phyloP scores from a whole-genome alignment of 92 coral and sea anemone species.

The Actinernus sp. region DNA sequence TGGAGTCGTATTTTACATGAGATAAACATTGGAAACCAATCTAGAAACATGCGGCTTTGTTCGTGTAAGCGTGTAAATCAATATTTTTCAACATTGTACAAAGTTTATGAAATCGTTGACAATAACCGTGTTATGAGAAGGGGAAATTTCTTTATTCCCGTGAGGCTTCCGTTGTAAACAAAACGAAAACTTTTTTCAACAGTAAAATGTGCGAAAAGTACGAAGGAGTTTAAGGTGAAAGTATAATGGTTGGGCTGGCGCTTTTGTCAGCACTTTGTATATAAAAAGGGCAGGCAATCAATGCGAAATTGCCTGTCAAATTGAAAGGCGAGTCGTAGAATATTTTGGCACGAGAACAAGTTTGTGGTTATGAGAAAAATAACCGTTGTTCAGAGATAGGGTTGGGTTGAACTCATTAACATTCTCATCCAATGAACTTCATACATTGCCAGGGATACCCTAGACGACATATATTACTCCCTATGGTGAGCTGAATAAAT shows the following conservation, averaged over 20 bases:
- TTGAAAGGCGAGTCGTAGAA: background rate
- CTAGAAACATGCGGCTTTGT: too few relatives aligned
- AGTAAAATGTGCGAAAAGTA: too few relatives aligned
- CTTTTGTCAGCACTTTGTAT: too few relatives aligned
- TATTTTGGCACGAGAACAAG: background rate
- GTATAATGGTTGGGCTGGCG: too few relatives aligned
- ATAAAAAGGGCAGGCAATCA: constrained; percentile 1
- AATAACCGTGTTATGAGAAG: constrained; percentile 1
- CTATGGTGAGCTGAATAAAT: constrained; percentile 73
- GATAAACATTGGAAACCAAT: too few relatives aligned
- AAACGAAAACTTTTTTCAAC: background rate
- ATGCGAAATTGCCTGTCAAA: background rate
- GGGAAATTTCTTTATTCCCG: background rate
- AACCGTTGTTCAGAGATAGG: constrained; percentile 6
- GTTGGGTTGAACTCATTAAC: constrained; percentile 49
- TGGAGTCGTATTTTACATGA: too few relatives aligned
- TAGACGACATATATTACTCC: constrained; percentile 71
- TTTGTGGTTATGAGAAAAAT: constrained; percentile 30
- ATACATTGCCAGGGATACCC: constrained; percentile 43
- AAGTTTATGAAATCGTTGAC: background rate
- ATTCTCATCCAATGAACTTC: constrained; percentile 27
- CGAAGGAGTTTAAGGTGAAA: too few relatives aligned
- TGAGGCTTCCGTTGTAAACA: constrained; percentile 1
- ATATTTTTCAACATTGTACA: background rate
- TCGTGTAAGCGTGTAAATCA: too few relatives aligned